Conservation (phyloP, 2,113 vertebrate genomes). For the Pao palembangensis region DNA sequence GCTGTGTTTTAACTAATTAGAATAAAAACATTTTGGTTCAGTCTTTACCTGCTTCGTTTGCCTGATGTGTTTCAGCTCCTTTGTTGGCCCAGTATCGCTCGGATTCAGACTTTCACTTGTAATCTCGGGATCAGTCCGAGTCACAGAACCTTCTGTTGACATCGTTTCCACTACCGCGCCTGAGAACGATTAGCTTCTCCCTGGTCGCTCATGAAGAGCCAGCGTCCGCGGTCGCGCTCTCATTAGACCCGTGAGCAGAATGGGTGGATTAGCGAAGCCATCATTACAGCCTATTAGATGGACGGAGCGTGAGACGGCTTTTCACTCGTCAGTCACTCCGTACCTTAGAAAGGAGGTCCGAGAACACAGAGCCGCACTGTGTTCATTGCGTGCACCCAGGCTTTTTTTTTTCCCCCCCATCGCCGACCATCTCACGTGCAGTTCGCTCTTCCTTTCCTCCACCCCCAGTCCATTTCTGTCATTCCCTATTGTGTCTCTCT, state of each 20-base stretch:
- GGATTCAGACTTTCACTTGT: not conserved
- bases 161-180: conserved; percentile 29
- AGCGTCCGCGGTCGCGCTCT: conserved; percentile 29
- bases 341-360: conserved; percentile 1
- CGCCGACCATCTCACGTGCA: not conserved
- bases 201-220: conserved; percentile 18
- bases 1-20: too few species aligned
- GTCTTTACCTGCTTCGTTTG: not conserved
- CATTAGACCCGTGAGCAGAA: conserved; percentile 47
- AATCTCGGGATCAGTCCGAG: not conserved
- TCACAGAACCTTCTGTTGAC: conserved; percentile 27
- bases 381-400: conserved; percentile 20
- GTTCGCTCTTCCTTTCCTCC: conserved; percentile 6
- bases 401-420: not conserved
- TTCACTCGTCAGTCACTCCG: conserved; percentile 22
- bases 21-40: not conserved
- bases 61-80: too few species aligned
- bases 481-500: conserved; percentile 1
- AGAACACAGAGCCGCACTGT: conserved; percentile 49
- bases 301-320: conserved; percentile 42
- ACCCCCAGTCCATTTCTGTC: conserved; percentile 1
- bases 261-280: conserved; percentile 20
- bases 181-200: conserved; percentile 12
- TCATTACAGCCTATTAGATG: conserved; percentile 62
- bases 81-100: not conserved